These are phyloP conservation scores for Pogona vitticeps DNA, from an alignment of 2,113 vertebrate genomes.

Conservation along the genomic window DNA sequence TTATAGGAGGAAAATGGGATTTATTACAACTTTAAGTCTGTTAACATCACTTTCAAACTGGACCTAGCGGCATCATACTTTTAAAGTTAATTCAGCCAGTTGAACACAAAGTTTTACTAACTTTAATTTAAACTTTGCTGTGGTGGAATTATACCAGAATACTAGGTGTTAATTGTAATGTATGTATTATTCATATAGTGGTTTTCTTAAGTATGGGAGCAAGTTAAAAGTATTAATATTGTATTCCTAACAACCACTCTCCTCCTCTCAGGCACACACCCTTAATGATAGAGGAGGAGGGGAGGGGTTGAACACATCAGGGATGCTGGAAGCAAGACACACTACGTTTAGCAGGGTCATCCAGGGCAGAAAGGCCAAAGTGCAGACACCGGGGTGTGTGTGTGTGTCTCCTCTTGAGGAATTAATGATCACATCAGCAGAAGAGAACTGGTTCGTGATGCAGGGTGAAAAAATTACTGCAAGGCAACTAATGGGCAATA, in stretches of 20 bases:
- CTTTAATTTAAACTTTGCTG: neutral
- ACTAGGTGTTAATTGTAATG: neutral
- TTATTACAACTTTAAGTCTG: neutral
- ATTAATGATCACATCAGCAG: no score
- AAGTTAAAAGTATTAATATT: neutral
- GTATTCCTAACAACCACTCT: neutral
- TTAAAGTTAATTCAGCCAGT: neutral
- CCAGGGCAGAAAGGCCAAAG: no score
- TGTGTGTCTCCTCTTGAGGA: no score
- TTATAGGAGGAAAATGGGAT: conserved; percentile 5
- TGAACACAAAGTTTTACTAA: neutral
- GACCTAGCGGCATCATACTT: neutral
- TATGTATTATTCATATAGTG: no score
- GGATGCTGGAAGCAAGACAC: no score
- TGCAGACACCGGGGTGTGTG: no score
- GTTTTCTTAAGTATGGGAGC: neutral
- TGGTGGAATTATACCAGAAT: neutral
- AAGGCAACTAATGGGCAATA: no score
- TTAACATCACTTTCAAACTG: neutral
- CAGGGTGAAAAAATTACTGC: no score
- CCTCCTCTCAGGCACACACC: no score
- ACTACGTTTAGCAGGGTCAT: no score
- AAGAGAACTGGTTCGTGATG: no score
- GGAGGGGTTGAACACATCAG: neutral
- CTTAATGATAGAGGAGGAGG: neutral